Conservation (phyloP, 2,888 invertebrate genomes). For the Eristalis pertinax region DNA sequence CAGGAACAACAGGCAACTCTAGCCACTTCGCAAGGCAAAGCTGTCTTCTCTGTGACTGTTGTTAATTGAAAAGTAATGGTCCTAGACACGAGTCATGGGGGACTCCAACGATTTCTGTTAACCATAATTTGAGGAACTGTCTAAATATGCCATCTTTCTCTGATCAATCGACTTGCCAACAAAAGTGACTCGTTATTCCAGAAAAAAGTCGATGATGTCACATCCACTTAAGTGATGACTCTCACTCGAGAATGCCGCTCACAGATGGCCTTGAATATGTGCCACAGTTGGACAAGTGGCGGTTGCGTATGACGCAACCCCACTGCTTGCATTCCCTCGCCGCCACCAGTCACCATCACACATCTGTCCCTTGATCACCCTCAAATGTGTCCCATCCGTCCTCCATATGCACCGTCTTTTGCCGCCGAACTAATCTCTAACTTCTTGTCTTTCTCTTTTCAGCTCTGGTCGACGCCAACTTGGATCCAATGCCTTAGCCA, state of each 20-base stretch:
- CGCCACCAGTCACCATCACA: not conserved
- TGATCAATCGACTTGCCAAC: not conserved
- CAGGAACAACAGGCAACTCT: too few relatives aligned
- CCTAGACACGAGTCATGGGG: not conserved
- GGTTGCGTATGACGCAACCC: not conserved
- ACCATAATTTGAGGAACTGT: not conserved
- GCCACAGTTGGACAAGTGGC: not conserved
- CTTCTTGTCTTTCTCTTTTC: slow-evolving; percentile 80
- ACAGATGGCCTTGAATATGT: not conserved
- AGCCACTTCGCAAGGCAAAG: too few relatives aligned
- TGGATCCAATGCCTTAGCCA: slow-evolving; percentile 93
- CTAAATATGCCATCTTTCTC: not conserved
- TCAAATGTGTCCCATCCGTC: not conserved
- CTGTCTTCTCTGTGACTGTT: too few relatives aligned
- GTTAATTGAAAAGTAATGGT: not conserved
- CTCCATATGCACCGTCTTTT: not conserved
- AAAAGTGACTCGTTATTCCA: not conserved
- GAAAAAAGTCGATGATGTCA: not conserved
- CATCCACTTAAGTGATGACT: not conserved
- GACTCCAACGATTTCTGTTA: not conserved
- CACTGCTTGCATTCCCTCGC: not conserved
- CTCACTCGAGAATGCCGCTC: not conserved
- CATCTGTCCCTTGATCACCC: not conserved
- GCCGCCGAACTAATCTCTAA: not conserved
- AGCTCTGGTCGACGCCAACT: slow-evolving; percentile 91